Percentiles rank a stretch among this genome's conserved stretches.
Conservation (phyloP, 2,888 invertebrate species). For the Drosophila neoperkinsi region DNA sequence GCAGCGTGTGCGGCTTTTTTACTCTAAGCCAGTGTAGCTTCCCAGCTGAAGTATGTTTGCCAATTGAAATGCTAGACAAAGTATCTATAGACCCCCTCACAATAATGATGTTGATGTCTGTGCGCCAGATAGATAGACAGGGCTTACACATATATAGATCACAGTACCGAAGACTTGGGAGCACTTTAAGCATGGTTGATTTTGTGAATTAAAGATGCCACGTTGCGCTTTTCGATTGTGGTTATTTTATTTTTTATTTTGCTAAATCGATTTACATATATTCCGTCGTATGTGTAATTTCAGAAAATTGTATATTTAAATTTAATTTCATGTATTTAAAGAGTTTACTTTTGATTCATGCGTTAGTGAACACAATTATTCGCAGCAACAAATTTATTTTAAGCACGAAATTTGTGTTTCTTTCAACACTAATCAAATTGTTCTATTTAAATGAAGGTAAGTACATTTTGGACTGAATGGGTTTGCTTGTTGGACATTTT, state of each 20-base stretch:
- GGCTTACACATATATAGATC: conserved; percentile 14
- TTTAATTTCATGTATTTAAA: not conserved
- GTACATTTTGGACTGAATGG: not conserved
- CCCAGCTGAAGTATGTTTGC: conserved; percentile 73
- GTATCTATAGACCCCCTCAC: conserved; percentile 61
- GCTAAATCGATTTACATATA: too few relatives aligned
- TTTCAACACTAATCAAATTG: too few relatives aligned
- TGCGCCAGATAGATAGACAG: conserved; percentile 34
- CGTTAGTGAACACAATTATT: not conserved
- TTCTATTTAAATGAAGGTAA: not conserved
- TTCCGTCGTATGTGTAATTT: not conserved
- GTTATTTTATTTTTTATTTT: conserved; percentile 12
- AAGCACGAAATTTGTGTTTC: not conserved
- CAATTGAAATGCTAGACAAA: conserved; percentile 82
- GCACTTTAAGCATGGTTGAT: conserved; percentile 25
- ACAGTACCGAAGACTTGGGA: conserved; percentile 12
- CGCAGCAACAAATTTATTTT: not conserved
- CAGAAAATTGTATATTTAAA: not conserved
- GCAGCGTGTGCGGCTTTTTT: conserved; percentile 69
- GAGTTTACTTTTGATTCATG: not conserved
- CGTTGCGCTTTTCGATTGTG: conserved; percentile 31
- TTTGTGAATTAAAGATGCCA: conserved; percentile 40
- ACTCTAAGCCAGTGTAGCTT: conserved; percentile 58
- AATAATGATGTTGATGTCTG: conserved; percentile 49
- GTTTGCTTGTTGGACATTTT: not conserved